Conservation (phyloP, 2,888 invertebrate genomes). For the Ryuthela nishihirai region DNA sequence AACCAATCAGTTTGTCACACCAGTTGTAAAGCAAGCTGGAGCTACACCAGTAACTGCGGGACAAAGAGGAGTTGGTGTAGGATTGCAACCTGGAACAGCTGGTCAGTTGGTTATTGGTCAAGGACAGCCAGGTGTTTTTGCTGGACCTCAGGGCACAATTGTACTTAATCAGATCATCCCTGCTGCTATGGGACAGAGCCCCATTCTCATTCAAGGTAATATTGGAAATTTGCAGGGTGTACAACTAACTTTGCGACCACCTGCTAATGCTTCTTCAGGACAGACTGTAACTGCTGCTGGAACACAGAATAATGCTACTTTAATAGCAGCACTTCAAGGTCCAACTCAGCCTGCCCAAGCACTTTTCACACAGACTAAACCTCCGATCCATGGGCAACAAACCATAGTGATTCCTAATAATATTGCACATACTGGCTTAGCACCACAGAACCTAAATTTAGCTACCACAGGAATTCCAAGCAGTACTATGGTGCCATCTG, state of each 20-base stretch:
- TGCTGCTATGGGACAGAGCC: conserved; percentile 49
- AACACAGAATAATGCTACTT: conserved; percentile 31
- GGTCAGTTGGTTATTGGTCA: conserved; percentile 40
- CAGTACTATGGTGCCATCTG: conserved; percentile 24
- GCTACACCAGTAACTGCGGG: conserved; percentile 22
- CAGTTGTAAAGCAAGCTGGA: conserved; percentile 21
- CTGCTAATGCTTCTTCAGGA: conserved; percentile 34
- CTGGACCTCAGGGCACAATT: conserved; percentile 44
- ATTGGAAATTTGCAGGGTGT: conserved; percentile 54
- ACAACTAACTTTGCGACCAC: conserved; percentile 64
- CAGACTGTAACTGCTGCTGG: conserved; percentile 14
- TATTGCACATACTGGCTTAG: conserved; percentile 14
- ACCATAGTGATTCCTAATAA: conserved; percentile 37
- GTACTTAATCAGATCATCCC: conserved; percentile 52
- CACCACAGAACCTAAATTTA: conserved; percentile 25
- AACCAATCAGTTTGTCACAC: conserved; percentile 29
- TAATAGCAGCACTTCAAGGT: conserved; percentile 37
- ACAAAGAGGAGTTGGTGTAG: conserved; percentile 30
- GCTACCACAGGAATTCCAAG: conserved; percentile 27
- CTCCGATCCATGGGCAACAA: conserved; percentile 49
- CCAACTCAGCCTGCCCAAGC: conserved; percentile 28
- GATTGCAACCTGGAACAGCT: conserved; percentile 12
- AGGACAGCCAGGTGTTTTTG: conserved; percentile 29
- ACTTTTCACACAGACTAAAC: conserved; percentile 35
- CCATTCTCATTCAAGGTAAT: conserved; percentile 60